Base-by-base conservation (phyloP, 2,113 vertebrate species). In the Archilochus colubris region DNA sequence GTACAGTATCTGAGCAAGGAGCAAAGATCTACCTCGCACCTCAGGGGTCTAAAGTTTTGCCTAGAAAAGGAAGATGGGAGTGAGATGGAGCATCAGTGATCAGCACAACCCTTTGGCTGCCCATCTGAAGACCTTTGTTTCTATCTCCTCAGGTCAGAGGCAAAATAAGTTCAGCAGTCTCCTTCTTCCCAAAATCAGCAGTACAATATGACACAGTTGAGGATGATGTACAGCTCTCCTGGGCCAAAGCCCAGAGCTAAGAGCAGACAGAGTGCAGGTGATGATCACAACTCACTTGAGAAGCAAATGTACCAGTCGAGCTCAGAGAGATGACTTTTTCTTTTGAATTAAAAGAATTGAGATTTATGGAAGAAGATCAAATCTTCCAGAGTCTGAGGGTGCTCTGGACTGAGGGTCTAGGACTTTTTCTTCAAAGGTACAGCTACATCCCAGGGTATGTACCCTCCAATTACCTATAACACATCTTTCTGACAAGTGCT, bases 91-190 rank as follows among this genome's bases (percentile, higher is more conserved):
- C 50, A 63, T 30, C 33, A 63, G 57, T 16, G 30, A 28, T 91
- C 17, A 86, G 81, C 28, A 73, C 82, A 61, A 38, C 50, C 80
- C 63, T 72, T 68, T 87, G 86, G 44, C 91, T 94, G 75, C 67
- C 74, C 73, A 62, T 54, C 59, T 54, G 55, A 40, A 92, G 58
- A 62, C 63, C 57, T 86, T 54, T 14, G 14, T 80, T 93, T 78
- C 83, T 64, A 12, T 92, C 86, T 68, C 43, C 70, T 88, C 75
- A 76, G 80, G 76, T 92, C 86, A 94, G 70, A 88, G 74, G 86
- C 59, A 92, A 93, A 93, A 64, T 40, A 48, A 93, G 93, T 89
- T 82, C 77, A 91, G 44, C 76, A 80, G 38, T 28, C 43, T 70
- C 72, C 22, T 30, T 82, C 63, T 55, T 94, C 63, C 54, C 53